Base-by-base conservation (phyloP, 35 echinoderm and acorn worm species). In the Strongylocentrotus purpuratus region DNA sequence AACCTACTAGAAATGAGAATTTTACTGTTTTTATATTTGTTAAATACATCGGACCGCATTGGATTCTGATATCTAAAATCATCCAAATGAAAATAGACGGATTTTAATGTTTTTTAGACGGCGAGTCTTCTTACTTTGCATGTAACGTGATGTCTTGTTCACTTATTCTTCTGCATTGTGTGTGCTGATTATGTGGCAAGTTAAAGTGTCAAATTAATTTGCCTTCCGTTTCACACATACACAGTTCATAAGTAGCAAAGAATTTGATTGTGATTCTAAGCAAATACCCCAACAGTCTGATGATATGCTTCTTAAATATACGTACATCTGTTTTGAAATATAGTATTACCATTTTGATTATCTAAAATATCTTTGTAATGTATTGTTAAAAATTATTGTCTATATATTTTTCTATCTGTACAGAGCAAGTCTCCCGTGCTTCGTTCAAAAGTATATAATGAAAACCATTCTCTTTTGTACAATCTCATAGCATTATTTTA, bases 351-450 rank as follows among this genome's bases (percentile, higher is more conserved):
- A 28, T 70, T 70, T 70, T 70, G 15, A 6, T 70, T 28, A 28
- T 78, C 65, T 78, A 7, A 78, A 28, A n/a, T 78, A 8, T 78
- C 65, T 78, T 78, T 78, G 22, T 78, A 78, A 78, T 28, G 65
- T 78, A 78, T 78, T 78, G 65, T 78, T 78, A 78, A 78, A 78
- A 22, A 78, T 78, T 78, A 78, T 28, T 78, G 65, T 78, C 65
- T 78, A 78, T 78, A 78, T 78, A 78, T 78, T n/a, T 78, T 78
- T 71, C 28, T 78, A 28, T 78, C 25, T 31, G 20, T 78, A 71
- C 4, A 22, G 65, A 78, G 65, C 65, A 28, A 78, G 65, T n/a
- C 65, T 78, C 65, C 65, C 25, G 4, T 78, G 65, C 20, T n/a
- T 55, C 15, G 50, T 55, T 55, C 50, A 78, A 78, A 59, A 12